Evolutionary conservation across 1,140 invertebrate species (phyloP).

Genomic region (Drosophila funebris): DNA sequence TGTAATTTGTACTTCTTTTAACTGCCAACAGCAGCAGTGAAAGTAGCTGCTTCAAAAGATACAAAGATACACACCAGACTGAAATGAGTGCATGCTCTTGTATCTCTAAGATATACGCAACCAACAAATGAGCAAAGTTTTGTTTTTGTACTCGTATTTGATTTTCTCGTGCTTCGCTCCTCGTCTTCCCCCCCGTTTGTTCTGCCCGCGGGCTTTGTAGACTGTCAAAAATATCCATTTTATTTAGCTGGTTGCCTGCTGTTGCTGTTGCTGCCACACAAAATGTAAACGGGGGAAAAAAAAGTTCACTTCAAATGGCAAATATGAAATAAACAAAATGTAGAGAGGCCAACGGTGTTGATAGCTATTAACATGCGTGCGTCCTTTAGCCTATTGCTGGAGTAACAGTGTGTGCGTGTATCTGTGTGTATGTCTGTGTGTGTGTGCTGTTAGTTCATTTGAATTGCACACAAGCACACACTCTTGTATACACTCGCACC

Average conservation of each 20-base stretch:
- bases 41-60: conserved; percentile 46
- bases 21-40: conserved; percentile 32
- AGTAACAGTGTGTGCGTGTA: conserved; percentile 42
- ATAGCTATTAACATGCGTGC: conserved; percentile 71
- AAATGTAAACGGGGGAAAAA: conserved; percentile 51
- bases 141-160: conserved; percentile 46
- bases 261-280: conserved; percentile 16
- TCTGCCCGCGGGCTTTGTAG: background rate
- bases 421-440: background rate
- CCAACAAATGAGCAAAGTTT: conserved; percentile 75
- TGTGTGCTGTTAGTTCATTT: background rate
- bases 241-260: conserved; percentile 20
- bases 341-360: conserved; percentile 54
- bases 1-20: conserved; percentile 73
- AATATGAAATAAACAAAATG: conserved; percentile 56
- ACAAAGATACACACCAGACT: conserved; percentile 29
- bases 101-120: conserved; percentile 38
- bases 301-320: conserved; percentile 64
- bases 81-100: conserved; percentile 7
- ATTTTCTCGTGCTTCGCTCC: conserved; percentile 6
- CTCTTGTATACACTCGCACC: conserved; percentile 17
- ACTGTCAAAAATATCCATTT: conserved; percentile 24
- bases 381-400: conserved; percentile 22
- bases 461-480: conserved; percentile 24
- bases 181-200: background rate